These are phyloP conservation scores for Hormaphis cornu DNA, from an alignment of 1,140 invertebrate genomes.

Conservation along the genomic window DNA sequence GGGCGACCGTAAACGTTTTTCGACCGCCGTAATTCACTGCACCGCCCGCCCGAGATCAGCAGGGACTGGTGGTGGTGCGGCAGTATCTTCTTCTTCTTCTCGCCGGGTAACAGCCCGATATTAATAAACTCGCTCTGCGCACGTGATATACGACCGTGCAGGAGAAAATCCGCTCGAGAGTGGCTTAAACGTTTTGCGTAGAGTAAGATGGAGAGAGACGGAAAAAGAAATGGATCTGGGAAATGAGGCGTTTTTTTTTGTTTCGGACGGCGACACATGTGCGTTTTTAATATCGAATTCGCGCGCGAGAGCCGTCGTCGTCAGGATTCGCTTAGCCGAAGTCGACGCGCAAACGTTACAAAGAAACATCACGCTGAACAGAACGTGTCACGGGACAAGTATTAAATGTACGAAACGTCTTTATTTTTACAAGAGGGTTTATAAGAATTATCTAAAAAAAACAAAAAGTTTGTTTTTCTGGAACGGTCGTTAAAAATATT, in stretches of 20 bases:
- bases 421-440: too few species aligned
- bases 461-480: too few species aligned
- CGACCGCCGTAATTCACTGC: slow-evolving; percentile 29
- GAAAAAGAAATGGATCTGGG: not conserved
- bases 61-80: too few species aligned
- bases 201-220: too few species aligned
- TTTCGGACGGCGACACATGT: not conserved
- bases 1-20: slow-evolving; percentile 32
- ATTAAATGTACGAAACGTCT: too few species aligned
- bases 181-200: not conserved
- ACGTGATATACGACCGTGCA: slow-evolving; percentile 30
- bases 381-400: not conserved
- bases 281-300: slow-evolving; percentile 27
- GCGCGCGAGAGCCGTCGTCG: not conserved
- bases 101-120: too few species aligned
- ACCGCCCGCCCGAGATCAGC: not conserved
- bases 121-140: slow-evolving; percentile 32
- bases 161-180: not conserved
- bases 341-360: too few species aligned
- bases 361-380: too few species aligned
- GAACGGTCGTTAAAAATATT: too few species aligned
- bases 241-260: not conserved
- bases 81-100: too few species aligned
- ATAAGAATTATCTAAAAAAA: too few species aligned
- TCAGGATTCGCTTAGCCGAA: not conserved